Percentiles rank a stretch among this genome's conserved stretches.
phyloP scores from a whole-genome alignment of 2,888 invertebrate species.

The Exocentrus adspersus region DNA sequence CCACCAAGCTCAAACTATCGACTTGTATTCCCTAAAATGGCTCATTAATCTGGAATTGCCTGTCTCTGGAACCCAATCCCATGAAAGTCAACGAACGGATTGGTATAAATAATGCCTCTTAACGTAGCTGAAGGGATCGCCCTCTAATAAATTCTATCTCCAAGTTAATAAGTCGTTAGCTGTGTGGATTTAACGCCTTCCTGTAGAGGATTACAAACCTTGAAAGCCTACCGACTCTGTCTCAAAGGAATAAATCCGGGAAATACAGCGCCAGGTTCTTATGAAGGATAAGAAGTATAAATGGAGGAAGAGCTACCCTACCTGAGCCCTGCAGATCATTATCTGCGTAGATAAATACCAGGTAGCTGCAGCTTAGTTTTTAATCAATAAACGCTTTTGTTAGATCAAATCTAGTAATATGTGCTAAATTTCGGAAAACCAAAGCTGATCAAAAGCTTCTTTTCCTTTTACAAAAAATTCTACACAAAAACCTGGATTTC shows the following conservation, averaged over 20 bases:
- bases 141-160: conserved; percentile 12
- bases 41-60: conserved; percentile 16
- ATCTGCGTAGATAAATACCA: too few species aligned
- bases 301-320: too few species aligned
- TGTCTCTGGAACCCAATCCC: conserved; percentile 14
- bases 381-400: too few species aligned
- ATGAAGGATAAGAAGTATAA: too few species aligned
- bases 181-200: conserved; percentile 16
- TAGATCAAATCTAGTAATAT: too few species aligned
- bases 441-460: too few species aligned
- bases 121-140: not conserved
- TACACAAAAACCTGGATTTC: not conserved
- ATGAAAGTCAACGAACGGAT: conserved; percentile 16
- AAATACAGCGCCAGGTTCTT: too few species aligned
- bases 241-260: not conserved
- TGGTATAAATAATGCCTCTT: conserved; percentile 14
- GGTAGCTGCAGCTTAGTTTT: too few species aligned
- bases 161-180: conserved; percentile 20
- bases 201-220: conserved; percentile 7
- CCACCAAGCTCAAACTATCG: too few species aligned
- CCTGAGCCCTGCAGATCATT: too few species aligned
- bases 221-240: not conserved
- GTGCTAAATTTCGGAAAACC: too few species aligned
- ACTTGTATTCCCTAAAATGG: conserved; percentile 5
- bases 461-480: not conserved